Evolutionary conservation across 2,797 vertebrate species (phyloP), one percentile per base, ranked within the genome.

Genomic region (Pipistrellus nathusii): DNA sequence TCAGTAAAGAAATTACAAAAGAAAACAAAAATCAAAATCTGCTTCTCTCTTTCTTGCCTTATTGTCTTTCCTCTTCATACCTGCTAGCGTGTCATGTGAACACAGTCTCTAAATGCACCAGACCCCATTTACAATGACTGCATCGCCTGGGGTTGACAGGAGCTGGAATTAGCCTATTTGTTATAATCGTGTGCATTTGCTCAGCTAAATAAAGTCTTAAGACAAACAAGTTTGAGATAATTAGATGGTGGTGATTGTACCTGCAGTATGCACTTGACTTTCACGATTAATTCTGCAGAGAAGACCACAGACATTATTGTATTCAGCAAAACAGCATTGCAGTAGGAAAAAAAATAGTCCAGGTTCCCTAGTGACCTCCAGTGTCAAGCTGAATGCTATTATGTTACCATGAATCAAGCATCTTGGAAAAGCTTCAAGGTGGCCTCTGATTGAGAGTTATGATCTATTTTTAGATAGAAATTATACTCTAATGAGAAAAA

Each of bases 171-270:
- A 93, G 1, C 0, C 7, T 62, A 32, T 81, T 94, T 95, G 66
- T 82, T 94, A 90, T 88, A 96, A 87, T 53, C 6, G 32, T 12
- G 46, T 15, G 73, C 44, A 17, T 27, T 2, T 2, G 23, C 20
- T 93, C 72, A 85, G 38, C 85, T 96, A 96, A 75, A 90, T 86
- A 53, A 94, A 95, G 88, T 59, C 87, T 38, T 83, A 93, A 96
- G 59, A 80, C 35, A 85, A 93, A 95, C 82, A 95, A 21, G 18
- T 95, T 38, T 93, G 72, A 97, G 68, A 91, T 82, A 94, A 59
- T 94, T 94, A 93, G 78, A 8, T 57, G 90, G 55, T 38, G 20
- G 53, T 95, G 72, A 88, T 21, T 44, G 6, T 90, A 93, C 30
- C 80, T 85, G 73, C 57, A 32, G 82, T 69, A 92, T 62, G 80